Base-by-base conservation (phyloP, 2,113 vertebrate species). In the Siniperca knerii region DNA sequence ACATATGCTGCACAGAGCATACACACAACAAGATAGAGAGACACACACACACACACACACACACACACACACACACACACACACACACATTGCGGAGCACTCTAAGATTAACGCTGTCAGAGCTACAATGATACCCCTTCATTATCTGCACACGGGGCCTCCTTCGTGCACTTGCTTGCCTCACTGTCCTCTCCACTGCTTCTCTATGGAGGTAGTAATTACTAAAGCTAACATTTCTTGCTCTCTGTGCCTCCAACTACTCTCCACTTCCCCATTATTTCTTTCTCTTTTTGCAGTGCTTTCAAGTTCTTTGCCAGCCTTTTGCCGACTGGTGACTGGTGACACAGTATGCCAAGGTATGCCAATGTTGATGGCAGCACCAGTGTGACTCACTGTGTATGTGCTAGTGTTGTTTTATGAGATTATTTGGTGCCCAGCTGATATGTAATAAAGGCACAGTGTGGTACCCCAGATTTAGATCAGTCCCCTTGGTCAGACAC, bases 101-200 rank as follows among this genome's bases (percentile, higher is more conserved):
- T 93, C 90, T 92, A 94, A 95, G 94, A 96, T 96, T 95, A 95
- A 94, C 93, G 77, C 94, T 95, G 96, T 95, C 95, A 95, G 94
- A 93, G 87, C 86, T 89, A 87, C 92, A 93, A 86, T 92, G 94
- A 94, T 94, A 96, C 94, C 95, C 95, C 92, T 86, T 95, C 94
- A 95, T 96, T 96, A 96, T 95, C 93, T 90, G 92, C 91, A 85
- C 94, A 93, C 90, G 86, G 93, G 93, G 92, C 95, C 94, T 95
- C 91, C 92, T 95, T 93, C 86, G 37, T 91, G 87, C 92, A 55
- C 88, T 87, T 77, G 85, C 94, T 92, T 87, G 91, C 90, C 90
- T 94, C 90, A 89, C 91, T 93, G 94, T 94, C 93, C 95, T 93
- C 92, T 94, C 92, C 87, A 55, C 89, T 84, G 92, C 92, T 91